These are phyloP conservation scores for Fragum sueziense DNA, from an alignment of 2,888 invertebrate genomes.

Conservation along the genomic window DNA sequence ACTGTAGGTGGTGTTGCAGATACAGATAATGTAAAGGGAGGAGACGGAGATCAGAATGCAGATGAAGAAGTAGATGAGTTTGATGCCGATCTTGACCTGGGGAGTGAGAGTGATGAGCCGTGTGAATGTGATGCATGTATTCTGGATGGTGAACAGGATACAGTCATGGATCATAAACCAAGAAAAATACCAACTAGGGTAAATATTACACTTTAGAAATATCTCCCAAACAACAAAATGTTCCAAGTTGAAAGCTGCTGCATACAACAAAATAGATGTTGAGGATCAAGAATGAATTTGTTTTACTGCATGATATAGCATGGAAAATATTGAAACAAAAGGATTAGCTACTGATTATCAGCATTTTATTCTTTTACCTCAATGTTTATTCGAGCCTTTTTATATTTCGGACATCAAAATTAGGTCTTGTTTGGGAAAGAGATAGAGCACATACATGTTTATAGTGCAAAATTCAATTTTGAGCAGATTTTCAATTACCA, in stretches of 20 bases:
- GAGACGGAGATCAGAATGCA: not conserved
- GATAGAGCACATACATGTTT: too few relatives aligned
- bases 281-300: not conserved
- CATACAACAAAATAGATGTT: not conserved
- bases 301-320: too few relatives aligned
- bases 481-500: too few relatives aligned
- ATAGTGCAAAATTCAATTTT: too few relatives aligned
- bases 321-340: too few relatives aligned
- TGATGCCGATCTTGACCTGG: not conserved
- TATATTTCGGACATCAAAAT: too few relatives aligned
- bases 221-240: not conserved
- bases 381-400: not conserved
- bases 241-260: not conserved
- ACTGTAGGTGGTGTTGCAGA: not conserved
- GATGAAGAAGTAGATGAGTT: slow-evolving; percentile 3
- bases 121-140: slow-evolving; percentile 31
- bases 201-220: not conserved
- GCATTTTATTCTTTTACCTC: not conserved
- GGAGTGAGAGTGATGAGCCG: slow-evolving; percentile 8
- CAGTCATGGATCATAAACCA: not conserved
- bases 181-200: slow-evolving; percentile 7
- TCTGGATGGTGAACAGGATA: slow-evolving; percentile 22
- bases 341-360: too few relatives aligned
- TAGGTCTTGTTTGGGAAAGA: too few relatives aligned
- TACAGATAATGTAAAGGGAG: not conserved